Conservation (phyloP, 2,113 vertebrate genomes). For the Crypturellus undulatus region DNA sequence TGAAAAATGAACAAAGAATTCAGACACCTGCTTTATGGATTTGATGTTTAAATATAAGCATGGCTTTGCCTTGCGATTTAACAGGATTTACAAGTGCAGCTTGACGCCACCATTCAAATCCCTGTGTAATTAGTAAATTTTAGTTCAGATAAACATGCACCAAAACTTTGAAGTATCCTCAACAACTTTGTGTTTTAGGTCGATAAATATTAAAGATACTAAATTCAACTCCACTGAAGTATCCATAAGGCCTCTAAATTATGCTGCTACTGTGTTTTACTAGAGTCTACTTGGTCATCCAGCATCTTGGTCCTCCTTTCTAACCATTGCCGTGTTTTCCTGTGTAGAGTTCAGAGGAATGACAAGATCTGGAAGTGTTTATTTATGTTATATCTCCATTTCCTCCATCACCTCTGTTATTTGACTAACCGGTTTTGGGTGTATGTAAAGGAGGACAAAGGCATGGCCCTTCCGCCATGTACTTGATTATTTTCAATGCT, state of each 20-base stretch:
- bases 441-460: neutral
- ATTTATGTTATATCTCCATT: neutral
- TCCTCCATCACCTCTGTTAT: neutral
- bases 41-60: neutral
- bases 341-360: neutral
- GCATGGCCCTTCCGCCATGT: neutral
- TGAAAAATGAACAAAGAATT: neutral
- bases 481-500: neutral
- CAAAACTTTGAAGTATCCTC: neutral
- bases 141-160: neutral
- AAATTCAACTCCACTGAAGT: neutral
- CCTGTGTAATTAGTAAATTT: neutral
- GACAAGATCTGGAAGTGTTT: neutral
- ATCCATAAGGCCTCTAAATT: neutral
- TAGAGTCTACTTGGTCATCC: neutral
- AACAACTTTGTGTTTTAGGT: neutral
- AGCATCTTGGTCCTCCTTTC: neutral
- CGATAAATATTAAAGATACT: neutral
- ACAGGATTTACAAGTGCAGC: neutral
- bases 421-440: neutral
- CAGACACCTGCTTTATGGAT: neutral
- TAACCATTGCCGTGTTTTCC: neutral
- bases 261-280: neutral
- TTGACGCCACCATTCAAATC: neutral
- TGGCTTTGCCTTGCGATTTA: neutral